Evolutionary conservation across 2,888 invertebrate genomes (phyloP), one percentile per base, ranked within the genome.

Genomic region (Coenonympha glycerion): DNA sequence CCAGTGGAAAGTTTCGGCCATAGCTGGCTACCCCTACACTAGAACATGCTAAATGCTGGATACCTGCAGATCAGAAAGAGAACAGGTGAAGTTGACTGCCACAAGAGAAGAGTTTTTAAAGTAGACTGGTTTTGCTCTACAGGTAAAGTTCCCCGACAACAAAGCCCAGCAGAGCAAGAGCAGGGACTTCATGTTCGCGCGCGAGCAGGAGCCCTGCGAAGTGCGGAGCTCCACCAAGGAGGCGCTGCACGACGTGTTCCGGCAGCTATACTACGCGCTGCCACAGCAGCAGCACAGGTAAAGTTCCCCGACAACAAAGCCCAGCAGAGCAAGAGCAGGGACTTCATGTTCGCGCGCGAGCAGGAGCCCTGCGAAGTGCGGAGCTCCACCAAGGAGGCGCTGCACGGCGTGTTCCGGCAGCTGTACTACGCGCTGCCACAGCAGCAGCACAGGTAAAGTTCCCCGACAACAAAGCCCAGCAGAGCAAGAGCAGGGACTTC

Each of bases 391-490:
- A 71, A 72, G 47, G 81, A 83, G 52, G 65, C 70, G 0, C 53
- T 85, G 11, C 76, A 77, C 39, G 85, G 86, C 16, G 69, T 85
- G 6, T 83, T 75, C 59, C 55, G 75, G 8, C 83, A 83, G 41
- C 65, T 88, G 0, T 65, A 76, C 0, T 69, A 65, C 37, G 67
- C 76, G 0, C 63, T 88, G 45, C 87, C 87, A 5, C 79, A 79
- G 0, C 83, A 86, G 51, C 84, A 80, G 2, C 87, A 88, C 37
- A 85, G 84, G 75, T 75, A 2, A 87, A 85, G 61, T 83, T 83
- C 58, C 85, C 86, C 0, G 85, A 82, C 30, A 78, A 83, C 59
- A 75, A 71, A 37, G 60, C 60, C 18, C 51, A n/a, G 9, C 56
- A 56, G 13, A 45, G 11, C 39, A 71, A 69, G 44, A 59, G 61